Percentiles rank a stretch among this genome's conserved stretches.
Evolutionary conservation across 2,888 invertebrate species (phyloP).

Genomic region (Microctonus hyperodae): DNA sequence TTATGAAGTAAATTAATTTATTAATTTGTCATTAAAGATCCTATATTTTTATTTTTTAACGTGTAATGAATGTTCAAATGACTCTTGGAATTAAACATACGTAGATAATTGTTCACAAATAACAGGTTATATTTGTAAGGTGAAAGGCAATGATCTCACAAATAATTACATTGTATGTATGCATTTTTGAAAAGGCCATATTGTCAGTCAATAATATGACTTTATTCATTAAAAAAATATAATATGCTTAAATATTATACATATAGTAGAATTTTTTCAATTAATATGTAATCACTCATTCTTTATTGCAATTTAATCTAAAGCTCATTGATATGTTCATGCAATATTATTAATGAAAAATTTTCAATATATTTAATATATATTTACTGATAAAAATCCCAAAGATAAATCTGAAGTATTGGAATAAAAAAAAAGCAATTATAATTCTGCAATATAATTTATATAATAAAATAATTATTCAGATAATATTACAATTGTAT

Average conservation of each 20-base stretch:
- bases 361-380: too few relatives aligned
- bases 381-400: too few relatives aligned
- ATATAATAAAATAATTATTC: too few relatives aligned
- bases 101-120: conserved; percentile 15
- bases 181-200: conserved; percentile 47
- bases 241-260: neutral
- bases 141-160: conserved; percentile 43
- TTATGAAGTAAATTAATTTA: too few relatives aligned
- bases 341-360: too few relatives aligned
- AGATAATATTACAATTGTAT: too few relatives aligned
- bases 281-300: neutral
- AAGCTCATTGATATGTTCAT: too few relatives aligned
- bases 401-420: neutral
- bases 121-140: conserved; percentile 29
- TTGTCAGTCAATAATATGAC: conserved; percentile 20
- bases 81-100: conserved; percentile 35
- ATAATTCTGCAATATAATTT: too few relatives aligned
- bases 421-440: neutral
- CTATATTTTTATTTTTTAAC: too few relatives aligned
- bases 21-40: too few relatives aligned
- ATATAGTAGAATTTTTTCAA: neutral
- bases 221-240: neutral
- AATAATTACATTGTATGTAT: neutral
- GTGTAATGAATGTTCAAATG: too few relatives aligned
- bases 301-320: neutral